phyloP scores from a whole-genome alignment of 1,140 invertebrate genomes.

The Seison nebaliae region DNA sequence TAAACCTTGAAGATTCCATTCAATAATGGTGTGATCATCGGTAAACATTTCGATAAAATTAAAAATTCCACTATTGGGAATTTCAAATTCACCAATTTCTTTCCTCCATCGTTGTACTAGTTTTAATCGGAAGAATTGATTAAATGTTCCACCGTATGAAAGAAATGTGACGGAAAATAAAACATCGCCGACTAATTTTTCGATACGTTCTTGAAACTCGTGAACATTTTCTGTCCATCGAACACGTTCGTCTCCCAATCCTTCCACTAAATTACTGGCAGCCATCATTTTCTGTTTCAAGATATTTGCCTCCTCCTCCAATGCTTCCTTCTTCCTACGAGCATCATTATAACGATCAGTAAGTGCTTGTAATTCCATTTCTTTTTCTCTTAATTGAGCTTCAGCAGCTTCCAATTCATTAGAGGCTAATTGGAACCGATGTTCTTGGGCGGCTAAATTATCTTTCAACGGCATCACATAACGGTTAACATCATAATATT shows the following conservation, averaged over 20 bases:
- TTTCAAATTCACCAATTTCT: background rate
- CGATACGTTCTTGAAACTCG: slow-evolving; percentile 20
- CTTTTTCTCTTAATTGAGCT: slow-evolving; percentile 6
- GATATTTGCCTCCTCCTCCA: slow-evolving; percentile 26
- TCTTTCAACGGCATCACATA: slow-evolving; percentile 76
- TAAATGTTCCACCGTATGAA: slow-evolving; percentile 27
- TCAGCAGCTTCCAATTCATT: slow-evolving; percentile 53
- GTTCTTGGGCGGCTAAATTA: slow-evolving; percentile 38
- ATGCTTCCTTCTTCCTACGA: no score
- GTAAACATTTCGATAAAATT: no score
- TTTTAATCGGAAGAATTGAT: slow-evolving; percentile 24
- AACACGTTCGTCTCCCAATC: slow-evolving; percentile 26
- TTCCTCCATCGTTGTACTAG: slow-evolving; percentile 9
- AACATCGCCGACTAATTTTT: slow-evolving; percentile 28
- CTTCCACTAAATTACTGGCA: slow-evolving; percentile 27
- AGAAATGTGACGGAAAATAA: slow-evolving; percentile 25
- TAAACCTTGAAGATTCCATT: slow-evolving; percentile 27
- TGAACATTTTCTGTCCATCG: slow-evolving; percentile 27
- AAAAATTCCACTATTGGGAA: no score
- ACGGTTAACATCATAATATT: slow-evolving; percentile 79
- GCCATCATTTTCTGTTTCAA: slow-evolving; percentile 25
- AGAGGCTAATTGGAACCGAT: slow-evolving; percentile 55
- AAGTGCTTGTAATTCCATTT: background rate
- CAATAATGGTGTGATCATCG: no score
- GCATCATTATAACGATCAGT: no score